Conservation (phyloP, 1,140 invertebrate species). For the Physella acuta region DNA sequence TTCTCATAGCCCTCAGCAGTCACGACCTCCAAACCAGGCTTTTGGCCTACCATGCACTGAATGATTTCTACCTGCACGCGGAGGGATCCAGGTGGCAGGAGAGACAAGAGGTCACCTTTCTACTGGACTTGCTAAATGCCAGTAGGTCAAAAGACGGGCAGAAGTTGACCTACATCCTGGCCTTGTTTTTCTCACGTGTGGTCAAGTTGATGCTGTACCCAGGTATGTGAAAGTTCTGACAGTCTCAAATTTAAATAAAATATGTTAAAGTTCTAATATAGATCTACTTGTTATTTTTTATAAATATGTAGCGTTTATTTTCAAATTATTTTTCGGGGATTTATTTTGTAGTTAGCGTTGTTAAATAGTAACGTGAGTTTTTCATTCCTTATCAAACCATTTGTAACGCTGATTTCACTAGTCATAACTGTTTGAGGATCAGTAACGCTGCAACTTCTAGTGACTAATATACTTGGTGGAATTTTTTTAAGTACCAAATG, state of each 20-base stretch:
- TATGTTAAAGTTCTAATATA: too few relatives aligned
- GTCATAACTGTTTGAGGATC: too few relatives aligned
- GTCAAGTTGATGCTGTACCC: slow-evolving; percentile 21
- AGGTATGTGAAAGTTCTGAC: background rate
- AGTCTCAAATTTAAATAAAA: background rate
- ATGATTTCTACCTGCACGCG: slow-evolving; percentile 20
- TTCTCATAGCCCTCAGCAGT: slow-evolving; percentile 13
- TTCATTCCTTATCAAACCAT: too few relatives aligned
- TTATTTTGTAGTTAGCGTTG: too few relatives aligned
- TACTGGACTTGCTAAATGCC: slow-evolving; percentile 19
- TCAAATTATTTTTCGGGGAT: too few relatives aligned
- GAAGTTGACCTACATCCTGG: slow-evolving; percentile 10
- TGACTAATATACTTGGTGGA: too few relatives aligned
- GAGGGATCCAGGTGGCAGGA: slow-evolving; percentile 11
- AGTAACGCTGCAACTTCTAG: too few relatives aligned
- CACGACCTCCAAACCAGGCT: slow-evolving; percentile 6
- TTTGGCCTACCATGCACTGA: slow-evolving; percentile 20
- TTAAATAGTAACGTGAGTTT: too few relatives aligned
- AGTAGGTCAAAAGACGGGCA: slow-evolving; percentile 17
- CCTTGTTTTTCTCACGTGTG: slow-evolving; percentile 17
- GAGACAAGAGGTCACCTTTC: slow-evolving; percentile 10
- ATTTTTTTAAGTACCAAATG: too few relatives aligned
- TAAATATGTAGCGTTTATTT: too few relatives aligned
- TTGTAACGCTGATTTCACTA: too few relatives aligned
- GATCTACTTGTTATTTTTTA: too few relatives aligned